phyloP scores from a whole-genome alignment of 2,888 invertebrate species.

The Oscheius sp. region DNA sequence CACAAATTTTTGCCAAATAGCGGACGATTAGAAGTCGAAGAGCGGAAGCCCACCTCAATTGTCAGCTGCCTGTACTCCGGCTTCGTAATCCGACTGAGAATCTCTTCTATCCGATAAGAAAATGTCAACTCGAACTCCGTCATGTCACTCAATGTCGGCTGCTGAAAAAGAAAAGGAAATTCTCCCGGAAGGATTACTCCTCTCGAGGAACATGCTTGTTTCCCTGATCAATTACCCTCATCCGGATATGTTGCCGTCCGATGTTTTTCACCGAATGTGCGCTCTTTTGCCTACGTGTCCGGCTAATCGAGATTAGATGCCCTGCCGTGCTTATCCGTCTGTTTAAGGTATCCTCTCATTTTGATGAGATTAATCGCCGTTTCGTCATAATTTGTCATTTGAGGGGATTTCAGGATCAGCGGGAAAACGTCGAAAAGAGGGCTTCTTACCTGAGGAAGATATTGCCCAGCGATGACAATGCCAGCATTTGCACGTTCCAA shows the following conservation, averaged over 20 bases:
- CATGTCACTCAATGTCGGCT: conserved; percentile 94
- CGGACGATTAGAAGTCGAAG: background rate
- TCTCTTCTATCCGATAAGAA: conserved; percentile 89
- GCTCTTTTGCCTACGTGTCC: conserved; percentile 3
- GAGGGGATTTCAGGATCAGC: background rate
- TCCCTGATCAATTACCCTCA: too few species aligned
- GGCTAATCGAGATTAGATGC: conserved; percentile 10
- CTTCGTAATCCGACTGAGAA: conserved; percentile 80
- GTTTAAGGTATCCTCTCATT: background rate
- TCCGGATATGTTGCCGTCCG: background rate
- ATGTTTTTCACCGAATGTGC: background rate
- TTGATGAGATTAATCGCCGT: conserved; percentile 13
- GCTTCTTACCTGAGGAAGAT: conserved; percentile 82
- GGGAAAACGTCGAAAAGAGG: background rate
- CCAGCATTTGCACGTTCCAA: conserved; percentile 88
- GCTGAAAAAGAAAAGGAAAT: conserved; percentile 73
- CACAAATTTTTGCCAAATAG: conserved; percentile 19
- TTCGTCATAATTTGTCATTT: conserved; percentile 2
- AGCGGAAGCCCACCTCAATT: conserved; percentile 78
- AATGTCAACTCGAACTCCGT: conserved; percentile 95
- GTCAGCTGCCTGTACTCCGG: conserved; percentile 82
- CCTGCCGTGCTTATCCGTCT: background rate
- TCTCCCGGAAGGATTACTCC: too few species aligned
- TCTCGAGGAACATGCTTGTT: too few species aligned
- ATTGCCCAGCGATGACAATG: conserved; percentile 82